A percentile compares a stretch with the other conserved stretches of the same genome.
Evolutionary conservation across 2,113 vertebrate species (phyloP).

Genomic region (Sinocyclocheilus rhinocerous): DNA sequence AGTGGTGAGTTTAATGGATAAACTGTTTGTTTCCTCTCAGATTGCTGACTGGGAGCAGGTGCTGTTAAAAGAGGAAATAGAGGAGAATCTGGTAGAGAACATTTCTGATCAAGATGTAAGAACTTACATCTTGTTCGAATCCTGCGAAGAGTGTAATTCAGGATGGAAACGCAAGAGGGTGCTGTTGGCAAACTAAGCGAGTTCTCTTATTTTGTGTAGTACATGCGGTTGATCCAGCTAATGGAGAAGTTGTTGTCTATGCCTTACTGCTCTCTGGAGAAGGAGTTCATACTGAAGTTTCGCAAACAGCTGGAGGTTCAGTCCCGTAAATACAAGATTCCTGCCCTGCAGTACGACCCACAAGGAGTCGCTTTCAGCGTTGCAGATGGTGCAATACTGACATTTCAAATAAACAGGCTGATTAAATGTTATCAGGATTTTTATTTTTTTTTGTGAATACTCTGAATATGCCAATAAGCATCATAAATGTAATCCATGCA

Average conservation of each 20-base stretch:
- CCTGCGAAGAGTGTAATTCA: background rate
- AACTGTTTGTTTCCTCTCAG: slow-evolving; percentile 70
- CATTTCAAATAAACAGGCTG: no score
- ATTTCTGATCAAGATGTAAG: slow-evolving; percentile 89
- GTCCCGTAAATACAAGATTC: slow-evolving; percentile 74
- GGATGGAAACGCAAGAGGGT: slow-evolving; percentile 45
- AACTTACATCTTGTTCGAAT: slow-evolving; percentile 2
- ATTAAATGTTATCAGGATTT: no score
- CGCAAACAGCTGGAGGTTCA: slow-evolving; percentile 75
- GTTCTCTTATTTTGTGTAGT: slow-evolving; percentile 74
- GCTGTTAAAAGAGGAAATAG: slow-evolving; percentile 91
- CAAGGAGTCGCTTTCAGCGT: slow-evolving; percentile 84
- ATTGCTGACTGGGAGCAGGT: slow-evolving; percentile 82
- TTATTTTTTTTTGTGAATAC: no score
- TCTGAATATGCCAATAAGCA: no score
- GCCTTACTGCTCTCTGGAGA: slow-evolving; percentile 70
- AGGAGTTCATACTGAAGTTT: slow-evolving; percentile 79
- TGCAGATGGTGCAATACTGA: slow-evolving; percentile 73
- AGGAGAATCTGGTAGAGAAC: slow-evolving; percentile 84
- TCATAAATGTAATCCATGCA: no score
- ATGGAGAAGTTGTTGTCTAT: slow-evolving; percentile 79
- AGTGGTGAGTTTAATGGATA: background rate
- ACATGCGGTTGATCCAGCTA: slow-evolving; percentile 81
- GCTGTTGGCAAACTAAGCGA: slow-evolving; percentile 14
- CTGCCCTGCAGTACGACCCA: slow-evolving; percentile 79